Conservation (phyloP, 2,888 invertebrate genomes). For the Eristalis arbustorum region DNA sequence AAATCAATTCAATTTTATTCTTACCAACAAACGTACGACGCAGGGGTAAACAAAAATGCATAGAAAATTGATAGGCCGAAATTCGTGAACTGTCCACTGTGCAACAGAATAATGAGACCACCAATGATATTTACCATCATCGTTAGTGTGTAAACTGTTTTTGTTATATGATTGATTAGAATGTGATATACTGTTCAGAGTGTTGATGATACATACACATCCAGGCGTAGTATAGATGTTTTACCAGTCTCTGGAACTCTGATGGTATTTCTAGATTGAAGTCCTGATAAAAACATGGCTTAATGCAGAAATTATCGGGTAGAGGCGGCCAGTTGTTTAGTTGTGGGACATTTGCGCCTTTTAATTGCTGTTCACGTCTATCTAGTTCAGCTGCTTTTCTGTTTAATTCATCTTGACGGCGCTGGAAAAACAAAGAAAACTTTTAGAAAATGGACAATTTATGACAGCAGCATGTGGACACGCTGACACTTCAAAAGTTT, state of each 20-base stretch:
- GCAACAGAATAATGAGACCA: slow-evolving; percentile 88
- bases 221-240: slow-evolving; percentile 97
- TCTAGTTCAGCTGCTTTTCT: slow-evolving; percentile 94
- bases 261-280: slow-evolving; percentile 98
- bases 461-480: no score
- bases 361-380: slow-evolving; percentile 92
- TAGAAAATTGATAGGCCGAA: slow-evolving; percentile 95
- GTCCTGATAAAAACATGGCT: slow-evolving; percentile 99
- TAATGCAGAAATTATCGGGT: slow-evolving; percentile 94
- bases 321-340: slow-evolving; percentile 99
- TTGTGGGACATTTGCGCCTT: slow-evolving; percentile 83
- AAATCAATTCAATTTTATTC: slow-evolving; percentile 35
- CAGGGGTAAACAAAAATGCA: slow-evolving; percentile 94
- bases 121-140: slow-evolving; percentile 93
- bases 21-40: slow-evolving; percentile 98
- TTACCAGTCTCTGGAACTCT: slow-evolving; percentile 98
- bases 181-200: neutral
- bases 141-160: slow-evolving; percentile 91
- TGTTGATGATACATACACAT: slow-evolving; percentile 88
- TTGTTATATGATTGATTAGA: neutral
- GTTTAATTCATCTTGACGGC: slow-evolving; percentile 93
- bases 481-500: no score
- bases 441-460: no score
- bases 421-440: slow-evolving; percentile 80
- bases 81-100: slow-evolving; percentile 83